Evolutionary conservation across 2,113 vertebrate genomes (phyloP).

Genomic region (Melanotaenia duboulayi): DNA sequence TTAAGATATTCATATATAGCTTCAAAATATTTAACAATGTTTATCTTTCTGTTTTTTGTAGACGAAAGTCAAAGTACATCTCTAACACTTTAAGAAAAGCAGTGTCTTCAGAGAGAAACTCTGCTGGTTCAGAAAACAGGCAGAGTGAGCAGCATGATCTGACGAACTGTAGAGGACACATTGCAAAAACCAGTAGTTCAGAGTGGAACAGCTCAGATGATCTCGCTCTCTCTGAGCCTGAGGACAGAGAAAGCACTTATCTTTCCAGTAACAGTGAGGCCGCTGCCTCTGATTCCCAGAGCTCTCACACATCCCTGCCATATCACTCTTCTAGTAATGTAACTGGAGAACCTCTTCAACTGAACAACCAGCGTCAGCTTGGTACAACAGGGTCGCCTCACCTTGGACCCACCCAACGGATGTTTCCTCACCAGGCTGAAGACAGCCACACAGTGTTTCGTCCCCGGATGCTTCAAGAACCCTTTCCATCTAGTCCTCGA

Average conservation of each 20-base stretch:
- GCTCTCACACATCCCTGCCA: constrained; percentile 50
- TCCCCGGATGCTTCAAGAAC: constrained; percentile 79
- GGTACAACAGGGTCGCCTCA: constrained; percentile 86
- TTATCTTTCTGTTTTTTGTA: constrained; percentile 45
- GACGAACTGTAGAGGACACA: constrained; percentile 60
- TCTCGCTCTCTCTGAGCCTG: constrained; percentile 80
- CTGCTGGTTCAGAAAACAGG: constrained; percentile 52
- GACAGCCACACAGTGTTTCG: constrained; percentile 65
- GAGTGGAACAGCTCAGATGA: constrained; percentile 87
- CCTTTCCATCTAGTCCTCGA: constrained; percentile 66
- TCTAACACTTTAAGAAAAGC: constrained; percentile 70
- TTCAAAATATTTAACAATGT: neutral
- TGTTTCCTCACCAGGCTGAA: constrained; percentile 55
- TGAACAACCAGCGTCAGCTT: constrained; percentile 73
- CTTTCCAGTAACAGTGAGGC: constrained; percentile 78
- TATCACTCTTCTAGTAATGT: constrained; percentile 54
- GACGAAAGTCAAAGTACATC: constrained; percentile 78
- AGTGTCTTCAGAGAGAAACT: constrained; percentile 66
- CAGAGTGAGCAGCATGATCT: constrained; percentile 69
- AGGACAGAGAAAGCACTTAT: constrained; percentile 82
- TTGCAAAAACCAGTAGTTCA: constrained; percentile 82
- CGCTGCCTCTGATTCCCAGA: constrained; percentile 58
- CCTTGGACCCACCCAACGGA: constrained; percentile 79
- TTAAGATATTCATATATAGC: neutral
- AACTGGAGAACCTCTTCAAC: constrained; percentile 63